These are phyloP conservation scores for Steatornis caripensis DNA, from an alignment of 2,113 vertebrate genomes.

Conservation along the genomic window DNA sequence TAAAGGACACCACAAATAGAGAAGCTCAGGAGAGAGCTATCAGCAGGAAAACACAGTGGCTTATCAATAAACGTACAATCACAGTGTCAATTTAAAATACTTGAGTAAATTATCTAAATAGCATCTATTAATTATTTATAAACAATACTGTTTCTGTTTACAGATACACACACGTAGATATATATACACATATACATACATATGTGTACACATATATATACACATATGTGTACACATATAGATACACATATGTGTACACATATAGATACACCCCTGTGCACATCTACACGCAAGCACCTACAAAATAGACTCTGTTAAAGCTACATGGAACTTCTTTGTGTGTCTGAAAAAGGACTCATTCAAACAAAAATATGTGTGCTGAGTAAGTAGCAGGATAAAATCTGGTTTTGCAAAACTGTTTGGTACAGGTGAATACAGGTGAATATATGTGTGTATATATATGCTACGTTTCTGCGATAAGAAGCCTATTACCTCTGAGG, in stretches of 20 bases:
- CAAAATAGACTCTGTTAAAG: neutral
- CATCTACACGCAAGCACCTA: neutral
- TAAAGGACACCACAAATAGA: neutral
- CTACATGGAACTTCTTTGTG: neutral
- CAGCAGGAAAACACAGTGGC: neutral
- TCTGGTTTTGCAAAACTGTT: neutral
- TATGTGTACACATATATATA: neutral
- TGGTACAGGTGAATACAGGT: neutral
- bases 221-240: too few species aligned
- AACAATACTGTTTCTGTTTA: neutral
- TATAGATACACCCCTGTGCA: neutral
- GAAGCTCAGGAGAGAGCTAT: neutral
- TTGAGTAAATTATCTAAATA: neutral
- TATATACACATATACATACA: neutral
- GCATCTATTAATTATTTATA: neutral
- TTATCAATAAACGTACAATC: neutral
- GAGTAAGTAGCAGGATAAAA: neutral
- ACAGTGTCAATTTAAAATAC: neutral
- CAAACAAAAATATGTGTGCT: neutral
- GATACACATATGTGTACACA: neutral
- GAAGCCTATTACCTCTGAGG: neutral
- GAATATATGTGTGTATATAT: neutral
- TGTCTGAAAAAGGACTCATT: neutral
- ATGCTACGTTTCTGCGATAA: neutral
- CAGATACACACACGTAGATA: neutral